Evolutionary conservation across 2,797 vertebrate genomes (phyloP), one percentile per base, ranked within the genome.

Genomic region (Sarcoramphus papa): DNA sequence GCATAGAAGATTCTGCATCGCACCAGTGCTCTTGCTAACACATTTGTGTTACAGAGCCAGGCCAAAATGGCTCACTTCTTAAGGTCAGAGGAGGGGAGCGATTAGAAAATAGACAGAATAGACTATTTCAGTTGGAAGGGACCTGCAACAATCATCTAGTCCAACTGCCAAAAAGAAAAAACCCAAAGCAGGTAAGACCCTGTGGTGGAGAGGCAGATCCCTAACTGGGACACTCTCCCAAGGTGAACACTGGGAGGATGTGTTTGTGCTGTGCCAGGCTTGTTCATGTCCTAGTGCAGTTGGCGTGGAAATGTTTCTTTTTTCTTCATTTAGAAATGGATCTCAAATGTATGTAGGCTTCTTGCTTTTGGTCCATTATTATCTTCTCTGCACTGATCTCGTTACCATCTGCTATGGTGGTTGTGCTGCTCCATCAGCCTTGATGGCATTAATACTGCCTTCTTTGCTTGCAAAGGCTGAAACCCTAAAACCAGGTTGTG

Each of bases 201-300:
- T 25, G 20, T 20, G 47, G 37, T 33, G 48, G 30, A 45, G 30
- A 81, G 31, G 28, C 17, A 7, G 50, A 21, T 43, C 45, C 17
- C 31, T n/a, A 47, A 43, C 10, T 1, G 1, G 28, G 27, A 53
- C 10, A 1, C 7, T 56, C 5, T 64, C n/a, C 56, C 40, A 31
- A 8, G 18, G 7, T 33, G 41, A 47, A 33, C 1, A 1, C 41
- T 24, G 15, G 12, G 25, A 45, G 9, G 22, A 72, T 0, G 2
- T 3, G 7, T 51, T 67, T 62, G 69, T 92, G 17, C 69, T 56
- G 12, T 33, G 33, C 33, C 69, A 70, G 59, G 33, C 30, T 62
- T 21, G n/a, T 14, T 53, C 19, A 15, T 0, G 19, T 8, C 2
- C 47, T 56, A 25, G 5, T 20, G 23, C 12, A 63, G n/a, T 6